Conservation (phyloP, 2,113 vertebrate genomes). For the Jaculus jaculus region DNA sequence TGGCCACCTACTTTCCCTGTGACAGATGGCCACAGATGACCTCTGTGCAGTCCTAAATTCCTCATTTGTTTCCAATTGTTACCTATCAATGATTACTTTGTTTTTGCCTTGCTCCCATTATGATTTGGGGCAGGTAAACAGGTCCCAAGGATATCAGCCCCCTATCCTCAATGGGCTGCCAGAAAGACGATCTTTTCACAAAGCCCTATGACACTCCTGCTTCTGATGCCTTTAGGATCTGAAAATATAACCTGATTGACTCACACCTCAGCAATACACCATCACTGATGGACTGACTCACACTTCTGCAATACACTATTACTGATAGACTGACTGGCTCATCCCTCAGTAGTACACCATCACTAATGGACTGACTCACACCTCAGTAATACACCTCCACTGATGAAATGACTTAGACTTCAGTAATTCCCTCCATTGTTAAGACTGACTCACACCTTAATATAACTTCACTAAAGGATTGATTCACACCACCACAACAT, state of each 20-base stretch:
- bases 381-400: not conserved
- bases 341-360: not conserved
- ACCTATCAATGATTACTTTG: not conserved
- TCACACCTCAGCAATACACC: not conserved
- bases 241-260: not conserved
- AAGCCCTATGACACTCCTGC: too few relatives aligned
- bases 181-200: rapidly evolving
- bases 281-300: not conserved
- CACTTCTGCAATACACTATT: not conserved
- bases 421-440: not conserved
- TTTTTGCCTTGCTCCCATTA: not conserved
- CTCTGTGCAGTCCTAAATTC: not conserved
- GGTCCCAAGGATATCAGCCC: not conserved
- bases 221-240: not conserved
- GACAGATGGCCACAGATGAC: rapidly evolving
- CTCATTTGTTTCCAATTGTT: not conserved
- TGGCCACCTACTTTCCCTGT: too few relatives aligned
- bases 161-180: not conserved
- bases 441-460: too few relatives aligned
- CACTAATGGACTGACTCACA: not conserved
- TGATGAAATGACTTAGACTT: not conserved
- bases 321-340: not conserved
- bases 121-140: not conserved
- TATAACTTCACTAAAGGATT: too few relatives aligned
- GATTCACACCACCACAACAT: too few relatives aligned